Conservation (phyloP, 1,140 invertebrate species). For the Agrilus planipennis region DNA sequence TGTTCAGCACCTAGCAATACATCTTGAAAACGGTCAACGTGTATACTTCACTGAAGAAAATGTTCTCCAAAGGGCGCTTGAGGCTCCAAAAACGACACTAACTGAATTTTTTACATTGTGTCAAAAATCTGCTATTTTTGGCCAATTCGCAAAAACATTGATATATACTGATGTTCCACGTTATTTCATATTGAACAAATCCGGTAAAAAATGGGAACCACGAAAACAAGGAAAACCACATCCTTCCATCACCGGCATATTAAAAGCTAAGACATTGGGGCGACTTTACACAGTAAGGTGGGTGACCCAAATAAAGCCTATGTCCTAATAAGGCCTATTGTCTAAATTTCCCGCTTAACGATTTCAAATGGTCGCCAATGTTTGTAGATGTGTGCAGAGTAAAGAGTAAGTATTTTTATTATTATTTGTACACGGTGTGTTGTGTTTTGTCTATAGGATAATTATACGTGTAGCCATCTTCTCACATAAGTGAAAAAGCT, state of each 20-base stretch:
- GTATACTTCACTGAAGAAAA: conserved; percentile 20
- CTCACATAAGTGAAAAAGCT: no score
- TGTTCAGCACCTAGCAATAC: conserved; percentile 27
- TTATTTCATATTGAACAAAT: conserved; percentile 32
- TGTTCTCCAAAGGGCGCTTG: conserved; percentile 13
- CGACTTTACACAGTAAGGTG: conserved; percentile 30
- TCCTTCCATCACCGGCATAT: conserved; percentile 7
- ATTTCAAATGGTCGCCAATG: no score
- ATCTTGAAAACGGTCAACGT: conserved; percentile 25
- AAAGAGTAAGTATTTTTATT: no score
- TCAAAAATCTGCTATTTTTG: background rate
- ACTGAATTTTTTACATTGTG: conserved; percentile 20
- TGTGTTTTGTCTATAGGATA: no score
- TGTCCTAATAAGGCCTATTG: no score
- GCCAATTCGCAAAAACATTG: conserved; percentile 28
- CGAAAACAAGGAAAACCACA: conserved; percentile 16
- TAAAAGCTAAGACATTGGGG: conserved; percentile 17
- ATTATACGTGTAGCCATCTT: no score
- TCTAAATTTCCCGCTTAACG: no score
- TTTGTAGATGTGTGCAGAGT: no score
- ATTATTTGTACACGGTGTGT: no score
- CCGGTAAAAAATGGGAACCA: conserved; percentile 17
- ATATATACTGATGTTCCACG: conserved; percentile 30
- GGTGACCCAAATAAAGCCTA: no score
- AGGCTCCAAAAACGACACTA: conserved; percentile 21